Base-by-base conservation (phyloP, 2,797 vertebrate genomes). In the Cetoscarus ocellatus region DNA sequence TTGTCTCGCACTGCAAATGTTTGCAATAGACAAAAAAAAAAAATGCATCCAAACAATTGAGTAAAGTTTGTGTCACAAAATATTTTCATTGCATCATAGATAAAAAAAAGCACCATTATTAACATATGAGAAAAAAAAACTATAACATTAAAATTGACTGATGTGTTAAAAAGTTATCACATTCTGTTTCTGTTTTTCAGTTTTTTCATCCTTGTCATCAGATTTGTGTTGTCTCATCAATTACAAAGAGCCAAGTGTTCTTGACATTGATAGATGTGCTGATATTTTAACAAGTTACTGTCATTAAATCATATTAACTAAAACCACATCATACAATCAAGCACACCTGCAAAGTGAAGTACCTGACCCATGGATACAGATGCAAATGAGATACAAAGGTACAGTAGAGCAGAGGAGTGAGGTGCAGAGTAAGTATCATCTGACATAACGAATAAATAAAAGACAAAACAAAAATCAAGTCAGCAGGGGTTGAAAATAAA, bases 241-340 rank as follows among this genome's bases (percentile, higher is more conserved):
- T 27, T 14, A 40, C 53, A 18, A 19, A 64, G 35, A 62, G 17
- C 35, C 14, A 34, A 51, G 43, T 40, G 44, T 56, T 40, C 8
- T 10, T 42, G 48, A 5, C 53, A 34, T 13, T 35, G 19, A 10
- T 57, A 11, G 40, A 39, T 57, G 10, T 59, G 1, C 14, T 57
- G 17, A 67, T 77, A 57, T 54, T 67, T 7, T 74, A 76, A 64
- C 56, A 48, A 73, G 63, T 68, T 59, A 60, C 53, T 59, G 49
- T 11, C 9, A 55, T 61, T 57, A 58, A 62, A 63, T 71, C 36
- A 56, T 19, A 53, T 34, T 48, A 59, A 49, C 64, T 79, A 61
- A 67, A 64, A 56, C 56, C 19, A 52, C 71, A 72, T 80, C 60
- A 60, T 73, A 51, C 54, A 49, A 68, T 51, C 8, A n/a, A 35